Percentiles rank a stretch among this genome's conserved stretches.
Conservation (phyloP, 2,113 vertebrate genomes). For the Osmerus eperlanus region DNA sequence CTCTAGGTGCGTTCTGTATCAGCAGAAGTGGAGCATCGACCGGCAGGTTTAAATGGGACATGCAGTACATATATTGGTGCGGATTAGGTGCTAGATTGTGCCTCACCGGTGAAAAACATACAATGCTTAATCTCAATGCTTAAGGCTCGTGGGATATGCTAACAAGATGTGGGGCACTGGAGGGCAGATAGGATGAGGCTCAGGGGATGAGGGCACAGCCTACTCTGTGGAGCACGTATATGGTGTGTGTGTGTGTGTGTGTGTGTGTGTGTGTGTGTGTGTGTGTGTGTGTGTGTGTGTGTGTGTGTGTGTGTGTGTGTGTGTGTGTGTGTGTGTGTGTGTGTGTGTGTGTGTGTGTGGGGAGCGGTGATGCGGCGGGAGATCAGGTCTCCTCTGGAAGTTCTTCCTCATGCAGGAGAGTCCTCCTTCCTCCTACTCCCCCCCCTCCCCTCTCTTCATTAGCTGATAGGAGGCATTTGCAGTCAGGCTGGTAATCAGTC, state of each 20-base stretch:
- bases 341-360: constrained; percentile 18
- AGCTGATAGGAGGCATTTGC: constrained; percentile 67
- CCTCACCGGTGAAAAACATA: constrained; percentile 19
- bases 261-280: constrained; percentile 21
- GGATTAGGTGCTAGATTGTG: constrained; percentile 2
- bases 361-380: constrained; percentile 5
- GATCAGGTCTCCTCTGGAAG: constrained; percentile 1
- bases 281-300: constrained; percentile 22
- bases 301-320: constrained; percentile 27
- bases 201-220: constrained; percentile 30
- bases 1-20: too few relatives aligned
- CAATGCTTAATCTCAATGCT: background rate
- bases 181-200: constrained; percentile 47
- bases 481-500: constrained; percentile 66
- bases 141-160: constrained; percentile 38
- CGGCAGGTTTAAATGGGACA: background rate
- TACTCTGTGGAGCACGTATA: constrained; percentile 24
- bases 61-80: background rate
- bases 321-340: constrained; percentile 23
- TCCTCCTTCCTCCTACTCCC: constrained; percentile 60
- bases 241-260: constrained; percentile 28
- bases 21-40: too few relatives aligned
- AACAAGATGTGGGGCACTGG: constrained; percentile 43
- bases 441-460: constrained; percentile 45
- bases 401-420: constrained; percentile 26